Percentiles rank a stretch among this genome's conserved stretches.
Conservation (phyloP, 2,797 vertebrate genomes). For the Karalla daura region DNA sequence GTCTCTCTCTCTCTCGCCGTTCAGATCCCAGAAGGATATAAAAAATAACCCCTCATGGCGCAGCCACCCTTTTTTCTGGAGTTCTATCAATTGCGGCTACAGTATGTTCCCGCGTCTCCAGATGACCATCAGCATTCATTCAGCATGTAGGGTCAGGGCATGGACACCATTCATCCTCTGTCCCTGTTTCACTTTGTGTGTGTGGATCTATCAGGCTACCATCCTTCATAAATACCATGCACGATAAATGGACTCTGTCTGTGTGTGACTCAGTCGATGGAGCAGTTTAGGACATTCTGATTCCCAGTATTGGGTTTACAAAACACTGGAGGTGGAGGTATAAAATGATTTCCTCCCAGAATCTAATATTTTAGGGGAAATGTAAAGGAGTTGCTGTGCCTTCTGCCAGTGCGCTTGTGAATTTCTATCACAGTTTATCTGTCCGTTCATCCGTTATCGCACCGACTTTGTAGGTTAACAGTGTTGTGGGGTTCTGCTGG, state of each 20-base stretch:
- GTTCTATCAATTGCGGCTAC: constrained; percentile 31
- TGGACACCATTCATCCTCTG: background rate
- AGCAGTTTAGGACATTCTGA: background rate
- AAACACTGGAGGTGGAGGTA: background rate
- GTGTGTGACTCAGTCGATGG: background rate
- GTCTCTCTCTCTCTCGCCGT: constrained; percentile 41
- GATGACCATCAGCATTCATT: constrained; percentile 15
- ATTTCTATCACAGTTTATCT: background rate
- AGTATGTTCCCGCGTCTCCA: constrained; percentile 12
- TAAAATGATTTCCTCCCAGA: background rate
- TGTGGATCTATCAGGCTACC: background rate
- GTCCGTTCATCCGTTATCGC: constrained; percentile 1
- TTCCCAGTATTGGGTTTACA: background rate
- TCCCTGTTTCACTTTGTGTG: background rate
- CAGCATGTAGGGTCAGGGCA: background rate
- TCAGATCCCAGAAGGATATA: constrained; percentile 48
- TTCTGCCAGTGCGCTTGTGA: background rate
- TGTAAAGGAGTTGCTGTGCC: background rate
- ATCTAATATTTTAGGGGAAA: background rate
- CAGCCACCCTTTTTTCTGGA: constrained; percentile 28
- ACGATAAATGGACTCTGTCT: background rate
- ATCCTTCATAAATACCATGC: background rate
- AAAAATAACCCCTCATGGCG: constrained; percentile 28
- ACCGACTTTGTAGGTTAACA: too few species aligned
- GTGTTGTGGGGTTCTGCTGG: constrained; percentile 1